These are phyloP conservation scores for Phalacrocorax pelagicus DNA, from an alignment of 2,113 vertebrate genomes.

Conservation along the genomic window DNA sequence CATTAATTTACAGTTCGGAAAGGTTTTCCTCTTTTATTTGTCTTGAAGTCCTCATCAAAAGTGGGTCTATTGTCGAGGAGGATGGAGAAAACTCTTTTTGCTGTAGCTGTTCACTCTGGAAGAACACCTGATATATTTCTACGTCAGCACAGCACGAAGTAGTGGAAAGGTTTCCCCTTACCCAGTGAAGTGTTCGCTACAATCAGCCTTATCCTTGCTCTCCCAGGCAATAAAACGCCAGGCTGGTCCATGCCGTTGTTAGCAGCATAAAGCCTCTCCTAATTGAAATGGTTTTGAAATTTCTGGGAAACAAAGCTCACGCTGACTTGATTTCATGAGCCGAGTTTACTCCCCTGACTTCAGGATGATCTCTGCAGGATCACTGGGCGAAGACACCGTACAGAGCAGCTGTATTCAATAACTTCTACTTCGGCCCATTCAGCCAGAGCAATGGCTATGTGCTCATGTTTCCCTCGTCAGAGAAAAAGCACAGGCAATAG, in stretches of 20 bases:
- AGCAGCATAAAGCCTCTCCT: background rate
- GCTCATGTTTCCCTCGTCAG: background rate
- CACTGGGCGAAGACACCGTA: background rate
- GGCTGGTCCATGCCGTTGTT: background rate
- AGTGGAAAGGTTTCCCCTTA: background rate
- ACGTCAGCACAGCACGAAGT: background rate
- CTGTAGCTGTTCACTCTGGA: background rate
- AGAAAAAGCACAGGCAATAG: background rate
- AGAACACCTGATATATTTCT: background rate
- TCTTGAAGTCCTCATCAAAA: conserved; percentile 1
- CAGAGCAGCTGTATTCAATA: background rate
- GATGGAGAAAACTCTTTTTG: background rate
- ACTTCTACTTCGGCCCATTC: background rate
- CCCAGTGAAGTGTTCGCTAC: background rate
- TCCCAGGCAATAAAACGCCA: background rate
- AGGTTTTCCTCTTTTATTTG: background rate
- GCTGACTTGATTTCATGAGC: background rate
- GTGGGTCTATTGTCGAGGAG: background rate
- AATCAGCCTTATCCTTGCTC: background rate
- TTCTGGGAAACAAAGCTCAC: background rate
- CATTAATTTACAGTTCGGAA: background rate
- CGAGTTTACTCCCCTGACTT: background rate
- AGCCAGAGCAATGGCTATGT: background rate
- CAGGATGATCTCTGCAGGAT: background rate
- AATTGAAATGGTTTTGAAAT: background rate